A percentile compares a stretch with the other conserved stretches of the same genome.
phyloP scores from a whole-genome alignment of 2,113 vertebrate genomes.

The Pristiophorus japonicus region DNA sequence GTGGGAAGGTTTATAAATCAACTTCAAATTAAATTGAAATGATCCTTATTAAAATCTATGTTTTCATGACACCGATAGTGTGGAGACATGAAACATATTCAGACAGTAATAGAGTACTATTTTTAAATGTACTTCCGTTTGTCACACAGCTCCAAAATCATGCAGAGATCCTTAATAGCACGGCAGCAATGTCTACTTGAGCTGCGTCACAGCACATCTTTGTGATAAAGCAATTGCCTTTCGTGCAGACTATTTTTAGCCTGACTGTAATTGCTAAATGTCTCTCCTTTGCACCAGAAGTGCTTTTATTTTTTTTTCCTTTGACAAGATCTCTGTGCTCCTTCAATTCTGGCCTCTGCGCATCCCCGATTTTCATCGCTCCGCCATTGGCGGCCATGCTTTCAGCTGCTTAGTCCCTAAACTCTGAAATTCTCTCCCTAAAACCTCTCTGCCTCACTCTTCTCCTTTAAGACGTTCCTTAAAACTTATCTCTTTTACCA shows the following conservation, averaged over 20 bases:
- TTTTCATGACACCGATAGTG: neutral
- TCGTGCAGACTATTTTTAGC: neutral
- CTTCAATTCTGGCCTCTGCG: neutral
- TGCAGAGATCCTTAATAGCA: neutral
- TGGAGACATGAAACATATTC: constrained; percentile 6
- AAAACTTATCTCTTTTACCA: neutral
- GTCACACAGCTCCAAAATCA: neutral
- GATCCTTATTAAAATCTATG: constrained; percentile 7
- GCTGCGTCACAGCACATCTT: neutral
- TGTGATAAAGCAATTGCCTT: neutral
- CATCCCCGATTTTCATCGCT: neutral
- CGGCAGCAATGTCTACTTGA: neutral
- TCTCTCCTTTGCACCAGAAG: neutral
- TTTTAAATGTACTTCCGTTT: neutral
- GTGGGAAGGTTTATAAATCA: neutral
- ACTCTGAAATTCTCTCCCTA: neutral
- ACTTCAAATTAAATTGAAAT: neutral
- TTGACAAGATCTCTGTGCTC: neutral
- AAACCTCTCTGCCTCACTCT: neutral
- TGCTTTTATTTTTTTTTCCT: neutral
- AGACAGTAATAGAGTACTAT: neutral
- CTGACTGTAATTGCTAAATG: neutral
- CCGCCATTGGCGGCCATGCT: too few relatives aligned
- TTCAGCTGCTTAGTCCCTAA: neutral
- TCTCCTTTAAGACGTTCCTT: neutral